Evolutionary conservation across 2,797 vertebrate species (phyloP), one percentile per base, ranked within the genome.

Genomic region (Kryptopterus vitreolus): DNA sequence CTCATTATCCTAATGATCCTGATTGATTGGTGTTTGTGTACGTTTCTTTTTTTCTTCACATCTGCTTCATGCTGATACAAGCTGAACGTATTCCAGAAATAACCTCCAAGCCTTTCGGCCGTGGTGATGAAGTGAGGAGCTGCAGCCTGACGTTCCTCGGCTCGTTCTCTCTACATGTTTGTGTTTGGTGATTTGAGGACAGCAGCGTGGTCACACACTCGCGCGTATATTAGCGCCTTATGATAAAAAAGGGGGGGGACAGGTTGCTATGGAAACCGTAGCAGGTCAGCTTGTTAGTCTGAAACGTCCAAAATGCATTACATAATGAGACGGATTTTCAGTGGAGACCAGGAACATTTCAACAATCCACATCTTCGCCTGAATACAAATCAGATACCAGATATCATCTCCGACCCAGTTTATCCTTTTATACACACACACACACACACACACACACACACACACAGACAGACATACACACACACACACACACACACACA

Each of bases 191-290:
- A 62, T 11, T 31, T 2, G 43, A 71, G 74, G 13, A 24, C 85
- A 84, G 86, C 86, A 77, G 79, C 76, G 81, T 76, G 82, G 87
- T 52, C 24, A 70, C 57, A 72, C 52, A 53, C 31, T 12, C 33
- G 18, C 80, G 84, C 88, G 85, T 87, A 80, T n/a, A 57, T 46
- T n/a, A 38, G 55, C 16, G 43, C 69, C 80, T 71, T 77, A 43
- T 66, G 65, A 75, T 46, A 76, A 43, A 43, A 43, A 65, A 78
- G 31, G 71, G 15, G 50, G 31, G 18, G 66, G 89, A 88, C 88
- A 3, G 65, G 90, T 89, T 89, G 84, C 88, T 86, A 89, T 89
- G 85, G 89, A 83, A 93, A 94, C 93, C 38, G 82, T 18, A 22
- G 65, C 70, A 62, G 79, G 88, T 87, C 87, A 84, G 90, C 87